Conservation (phyloP, 2,113 vertebrate genomes). For the Notothenia coriiceps region DNA sequence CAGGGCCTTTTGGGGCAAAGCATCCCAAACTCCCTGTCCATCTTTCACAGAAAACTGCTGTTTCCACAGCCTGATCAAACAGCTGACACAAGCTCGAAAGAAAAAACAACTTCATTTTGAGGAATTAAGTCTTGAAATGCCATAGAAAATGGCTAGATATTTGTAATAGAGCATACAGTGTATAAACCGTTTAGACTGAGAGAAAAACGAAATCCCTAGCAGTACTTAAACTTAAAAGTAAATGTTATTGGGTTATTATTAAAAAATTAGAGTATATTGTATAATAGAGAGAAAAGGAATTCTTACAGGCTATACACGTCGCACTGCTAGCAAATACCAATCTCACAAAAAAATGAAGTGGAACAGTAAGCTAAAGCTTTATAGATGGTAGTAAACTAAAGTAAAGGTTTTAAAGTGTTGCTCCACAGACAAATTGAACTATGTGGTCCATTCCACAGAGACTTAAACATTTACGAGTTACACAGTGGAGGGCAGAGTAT, state of each 20-base stretch:
- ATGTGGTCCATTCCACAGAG: constrained; percentile 7
- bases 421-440: constrained; percentile 6
- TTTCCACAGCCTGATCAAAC: constrained; percentile 50
- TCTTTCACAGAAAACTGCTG: constrained; percentile 42
- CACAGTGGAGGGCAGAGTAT: too few species aligned
- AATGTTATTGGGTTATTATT: too few species aligned
- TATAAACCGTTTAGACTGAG: constrained; percentile 7
- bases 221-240: too few species aligned
- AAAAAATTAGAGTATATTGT: too few species aligned
- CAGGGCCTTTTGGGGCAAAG: constrained; percentile 12
- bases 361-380: neutral
- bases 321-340: neutral
- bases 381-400: neutral
- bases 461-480: constrained; percentile 39
- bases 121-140: neutral
- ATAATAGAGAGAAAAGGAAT: too few species aligned
- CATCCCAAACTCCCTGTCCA: constrained; percentile 41
- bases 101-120: constrained; percentile 24
- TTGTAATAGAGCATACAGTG: constrained; percentile 10
- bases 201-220: too few species aligned
- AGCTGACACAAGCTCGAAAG: constrained; percentile 14
- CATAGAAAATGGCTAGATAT: constrained; percentile 4
- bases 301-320: neutral
- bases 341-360: neutral
- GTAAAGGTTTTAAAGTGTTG: neutral